Conservation (phyloP, 2,888 invertebrate species). For the Pristionchus arcanus region DNA sequence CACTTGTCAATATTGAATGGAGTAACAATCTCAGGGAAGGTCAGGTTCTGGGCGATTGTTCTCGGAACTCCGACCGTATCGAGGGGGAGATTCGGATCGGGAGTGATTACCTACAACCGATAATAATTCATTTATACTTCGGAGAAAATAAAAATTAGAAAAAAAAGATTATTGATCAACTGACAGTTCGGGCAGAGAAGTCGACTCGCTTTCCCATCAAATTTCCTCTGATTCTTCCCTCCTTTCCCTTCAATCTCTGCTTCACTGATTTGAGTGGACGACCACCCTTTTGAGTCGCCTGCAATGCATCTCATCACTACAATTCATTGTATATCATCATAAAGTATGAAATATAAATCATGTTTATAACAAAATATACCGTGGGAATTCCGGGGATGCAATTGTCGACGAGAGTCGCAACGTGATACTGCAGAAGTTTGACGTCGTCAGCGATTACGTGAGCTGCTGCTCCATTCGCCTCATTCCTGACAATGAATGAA, state of each 20-base stretch:
- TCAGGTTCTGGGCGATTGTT: constrained; percentile 98
- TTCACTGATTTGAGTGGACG: constrained; percentile 98
- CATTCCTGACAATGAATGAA: constrained; percentile 84
- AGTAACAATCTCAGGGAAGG: constrained; percentile 98
- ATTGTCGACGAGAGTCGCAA: constrained; percentile 97
- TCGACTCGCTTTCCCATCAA: constrained; percentile 97
- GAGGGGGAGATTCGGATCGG: constrained; percentile 84
- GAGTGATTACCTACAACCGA: constrained; percentile 80
- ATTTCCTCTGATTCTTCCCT: constrained; percentile 98
- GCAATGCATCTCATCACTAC: constrained; percentile 17
- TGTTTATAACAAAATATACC: constrained; percentile 58
- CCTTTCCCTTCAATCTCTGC: constrained; percentile 95
- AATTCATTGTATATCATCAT: not conserved
- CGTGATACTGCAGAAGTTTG: constrained; percentile 98
- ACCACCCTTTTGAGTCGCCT: constrained; percentile 98
- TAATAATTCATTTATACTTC: not conserved
- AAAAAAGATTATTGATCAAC: not conserved
- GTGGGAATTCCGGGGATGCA: constrained; percentile 97
- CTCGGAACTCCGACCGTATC: constrained; percentile 97
- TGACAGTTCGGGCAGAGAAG: constrained; percentile 97
- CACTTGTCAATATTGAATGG: constrained; percentile 98
- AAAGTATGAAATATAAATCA: not conserved
- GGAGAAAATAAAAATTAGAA: not conserved
- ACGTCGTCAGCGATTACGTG: constrained; percentile 97
- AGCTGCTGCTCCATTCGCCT: constrained; percentile 96